Evolutionary conservation across 1,140 invertebrate species (phyloP).

Genomic region (Campodea augens): DNA sequence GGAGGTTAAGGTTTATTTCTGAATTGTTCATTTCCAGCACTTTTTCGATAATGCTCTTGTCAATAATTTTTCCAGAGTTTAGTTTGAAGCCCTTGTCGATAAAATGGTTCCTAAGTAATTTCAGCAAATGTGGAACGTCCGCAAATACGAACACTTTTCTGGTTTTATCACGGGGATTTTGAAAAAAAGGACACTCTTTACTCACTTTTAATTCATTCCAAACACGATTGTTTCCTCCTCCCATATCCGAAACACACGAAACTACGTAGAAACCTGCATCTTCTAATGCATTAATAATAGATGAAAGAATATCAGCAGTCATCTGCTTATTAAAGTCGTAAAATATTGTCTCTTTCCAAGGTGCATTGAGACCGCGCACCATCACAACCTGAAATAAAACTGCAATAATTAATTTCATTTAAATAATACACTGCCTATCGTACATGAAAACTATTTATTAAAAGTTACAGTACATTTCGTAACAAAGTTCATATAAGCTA

Average conservation of each 20-base stretch:
- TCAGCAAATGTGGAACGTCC: constrained; percentile 14
- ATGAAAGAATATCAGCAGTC: constrained; percentile 3
- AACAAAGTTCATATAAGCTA: too few relatives aligned
- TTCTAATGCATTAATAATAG: not conserved
- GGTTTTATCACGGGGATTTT: constrained; percentile 6
- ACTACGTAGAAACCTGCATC: constrained; percentile 6
- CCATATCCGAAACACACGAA: constrained; percentile 7
- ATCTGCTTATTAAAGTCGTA: constrained; percentile 12
- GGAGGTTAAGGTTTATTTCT: constrained; percentile 11
- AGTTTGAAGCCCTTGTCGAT: constrained; percentile 10
- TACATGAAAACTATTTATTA: too few relatives aligned
- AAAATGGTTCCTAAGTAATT: constrained; percentile 13
- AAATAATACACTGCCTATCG: too few relatives aligned
- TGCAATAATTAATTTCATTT: too few relatives aligned
- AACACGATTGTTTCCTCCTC: constrained; percentile 8
- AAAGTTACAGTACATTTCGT: too few relatives aligned
- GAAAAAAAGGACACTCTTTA: not conserved
- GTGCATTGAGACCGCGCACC: constrained; percentile 4
- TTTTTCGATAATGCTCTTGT: constrained; percentile 9
- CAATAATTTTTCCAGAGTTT: constrained; percentile 4
- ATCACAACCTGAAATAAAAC: too few relatives aligned
- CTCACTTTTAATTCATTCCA: constrained; percentile 10
- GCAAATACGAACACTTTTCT: constrained; percentile 13
- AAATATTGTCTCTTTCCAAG: constrained; percentile 12
- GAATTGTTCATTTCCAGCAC: constrained; percentile 8